Base-by-base conservation (phyloP, 2,888 invertebrate species). In the Listrodromus nycthemerus region DNA sequence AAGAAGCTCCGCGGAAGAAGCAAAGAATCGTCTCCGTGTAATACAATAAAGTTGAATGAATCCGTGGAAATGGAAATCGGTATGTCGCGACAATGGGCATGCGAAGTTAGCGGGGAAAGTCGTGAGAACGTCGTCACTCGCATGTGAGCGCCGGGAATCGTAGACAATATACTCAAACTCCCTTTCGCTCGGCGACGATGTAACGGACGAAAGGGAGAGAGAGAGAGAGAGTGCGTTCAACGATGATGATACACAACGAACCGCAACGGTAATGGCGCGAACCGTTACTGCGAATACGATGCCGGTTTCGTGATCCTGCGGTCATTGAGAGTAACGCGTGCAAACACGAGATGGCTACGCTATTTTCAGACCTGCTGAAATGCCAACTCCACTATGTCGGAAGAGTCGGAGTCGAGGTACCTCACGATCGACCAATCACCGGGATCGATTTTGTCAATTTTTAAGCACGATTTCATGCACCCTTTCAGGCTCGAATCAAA, bases 121-220 rank as follows among this genome's bases (percentile, higher is more conserved):
- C 63, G 19, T 73, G 78, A 37, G 82, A 82, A 79, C 55, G 41
- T 45, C 41, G 37, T 63, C 61, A 69, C 65, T 13, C 16, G 33
- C 30, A 70, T 74, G 33, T 45, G 50, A 66, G 48, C 24, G 30
- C 30, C 45, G 67, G 37, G 21, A 19, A 52, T 24, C 19, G 24
- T 8, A 45, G 41, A 78, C 75, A 81, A 81, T 81, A 21, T 55
- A 30, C 50, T 63, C 48, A 21, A 63, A 24, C 55, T 45, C 37
- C 30, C 41, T 73, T 74, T 69, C 52, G 27, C 37, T 67, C 41
- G 69, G 41, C 41, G 45, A 73, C 41, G 48, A 45, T 67, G 41
- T 55, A 73, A 58, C 58, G 61, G 27, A 55, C 41, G 45, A 61
- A 66, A 45, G 67, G 55, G 58, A 66, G 58, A 63, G 67, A 61